Base-by-base conservation (phyloP, 1,140 invertebrate genomes). In the Pseudomyrmex sp. region DNA sequence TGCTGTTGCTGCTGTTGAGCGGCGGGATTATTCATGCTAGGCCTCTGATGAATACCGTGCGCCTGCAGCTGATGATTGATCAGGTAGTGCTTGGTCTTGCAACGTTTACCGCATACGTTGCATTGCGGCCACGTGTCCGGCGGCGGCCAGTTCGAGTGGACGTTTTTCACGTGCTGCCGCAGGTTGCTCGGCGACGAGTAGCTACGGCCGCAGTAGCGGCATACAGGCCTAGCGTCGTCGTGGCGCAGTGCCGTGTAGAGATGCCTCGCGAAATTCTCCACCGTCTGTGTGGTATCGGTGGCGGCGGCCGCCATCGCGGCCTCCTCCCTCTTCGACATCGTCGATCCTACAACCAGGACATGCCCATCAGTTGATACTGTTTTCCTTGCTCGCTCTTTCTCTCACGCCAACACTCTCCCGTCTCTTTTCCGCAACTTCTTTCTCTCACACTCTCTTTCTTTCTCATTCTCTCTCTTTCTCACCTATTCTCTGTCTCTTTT, bases 21-120 rank as follows among this genome's bases (percentile, higher is more conserved):
- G 66, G 72, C 85, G 12, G 89, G 88, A 86, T 91, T 93, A 82
- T 90, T 91, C 50, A 93, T 82, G 70, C 85, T 92, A 12, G 93
- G 94, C 77, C 95, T 91, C 91, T 96, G 96, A 84, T 96, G 95
- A 76, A 96, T 96, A 46, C 96, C 96, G 93, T 97, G 96, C 46
- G 96, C 96, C 94, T 96, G 96, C 54, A 96, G 95, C 92, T 96
- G 96, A 93, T 97, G 96, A 93, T 96, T 97, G 94, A 96, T 96
- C 91, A 97, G 95, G 91, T 97, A 97, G 92, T 97, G 96, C 93
- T 96, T 96, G 87, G 96, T 97, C 94, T 97, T 97, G 95, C 96
- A 96, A 83, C 96, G 96, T 93, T 96, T 97, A 87, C 96, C 96
- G 93, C 96, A 97, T 87, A 96, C 95, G 93, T 96, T 95, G 93